Evolutionary conservation across 2,888 invertebrate species (phyloP).

Genomic region (Acronicta alni): DNA sequence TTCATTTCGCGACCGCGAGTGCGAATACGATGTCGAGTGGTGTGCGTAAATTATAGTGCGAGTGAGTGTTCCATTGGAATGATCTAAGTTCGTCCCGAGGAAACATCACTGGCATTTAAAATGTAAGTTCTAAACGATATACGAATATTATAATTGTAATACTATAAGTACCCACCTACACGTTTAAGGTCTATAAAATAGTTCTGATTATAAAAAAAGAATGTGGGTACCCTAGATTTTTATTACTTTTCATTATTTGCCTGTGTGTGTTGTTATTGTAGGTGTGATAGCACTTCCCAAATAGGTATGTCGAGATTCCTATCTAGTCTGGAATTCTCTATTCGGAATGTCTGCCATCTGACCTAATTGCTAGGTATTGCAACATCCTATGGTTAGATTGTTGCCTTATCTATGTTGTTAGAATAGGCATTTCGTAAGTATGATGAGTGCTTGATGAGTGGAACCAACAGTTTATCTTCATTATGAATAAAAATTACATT

Average conservation of each 20-base stretch:
- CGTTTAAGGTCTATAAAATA: too few relatives aligned
- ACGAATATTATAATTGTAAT: too few relatives aligned
- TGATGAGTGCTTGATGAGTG: too few relatives aligned
- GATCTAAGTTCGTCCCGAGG: constrained; percentile 56
- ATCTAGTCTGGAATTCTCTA: too few relatives aligned
- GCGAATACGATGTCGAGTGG: constrained; percentile 78
- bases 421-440: too few relatives aligned
- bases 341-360: constrained; percentile 1
- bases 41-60: constrained; percentile 69
- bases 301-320: background rate
- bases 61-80: constrained; percentile 65
- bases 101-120: background rate
- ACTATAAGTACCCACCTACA: too few relatives aligned
- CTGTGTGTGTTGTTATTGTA: too few relatives aligned
- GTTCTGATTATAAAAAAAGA: too few relatives aligned
- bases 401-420: too few relatives aligned
- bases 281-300: background rate
- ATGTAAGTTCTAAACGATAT: background rate
- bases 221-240: background rate
- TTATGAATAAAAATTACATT: too few relatives aligned
- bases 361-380: background rate
- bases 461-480: too few relatives aligned
- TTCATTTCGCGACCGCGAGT: constrained; percentile 67
- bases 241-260: background rate
- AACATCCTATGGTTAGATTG: background rate